phyloP scores from a whole-genome alignment of 2,888 invertebrate species.

The Mactromeris polynyma region DNA sequence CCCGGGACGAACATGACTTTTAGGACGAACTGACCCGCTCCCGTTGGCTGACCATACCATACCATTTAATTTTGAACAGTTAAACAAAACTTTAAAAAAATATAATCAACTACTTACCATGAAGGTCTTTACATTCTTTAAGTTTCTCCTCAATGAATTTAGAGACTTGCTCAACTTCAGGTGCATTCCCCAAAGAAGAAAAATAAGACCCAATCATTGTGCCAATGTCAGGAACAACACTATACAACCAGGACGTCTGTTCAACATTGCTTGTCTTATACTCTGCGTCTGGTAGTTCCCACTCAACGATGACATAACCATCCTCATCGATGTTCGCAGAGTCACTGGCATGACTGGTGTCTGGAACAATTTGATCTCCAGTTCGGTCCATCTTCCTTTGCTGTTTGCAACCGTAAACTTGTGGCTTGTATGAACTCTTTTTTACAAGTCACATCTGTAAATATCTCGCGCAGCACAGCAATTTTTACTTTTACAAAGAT shows the following conservation, averaged over 20 bases:
- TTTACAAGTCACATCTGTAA: too few species aligned
- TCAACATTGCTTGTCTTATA: background rate
- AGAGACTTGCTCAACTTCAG: background rate
- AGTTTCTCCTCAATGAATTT: background rate
- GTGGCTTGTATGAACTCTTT: too few species aligned
- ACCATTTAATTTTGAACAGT: background rate
- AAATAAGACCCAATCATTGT: background rate
- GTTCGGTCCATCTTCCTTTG: background rate
- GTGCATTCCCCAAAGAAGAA: background rate
- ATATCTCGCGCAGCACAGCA: too few species aligned
- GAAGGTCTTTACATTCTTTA: background rate
- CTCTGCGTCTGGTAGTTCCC: background rate
- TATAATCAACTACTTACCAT: background rate
- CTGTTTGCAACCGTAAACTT: too few species aligned
- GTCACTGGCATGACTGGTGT: too few species aligned
- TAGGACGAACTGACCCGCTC: too few species aligned
- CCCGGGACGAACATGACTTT: too few species aligned
- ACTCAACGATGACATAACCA: background rate
- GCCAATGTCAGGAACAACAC: background rate
- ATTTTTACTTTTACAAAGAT: too few species aligned
- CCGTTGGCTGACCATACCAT: background rate
- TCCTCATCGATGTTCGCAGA: background rate
- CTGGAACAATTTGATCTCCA: background rate
- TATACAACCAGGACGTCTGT: background rate
- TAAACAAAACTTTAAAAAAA: background rate